Evolutionary conservation across 2,888 invertebrate genomes (phyloP).

Genomic region (Sphaeridia pumilis): DNA sequence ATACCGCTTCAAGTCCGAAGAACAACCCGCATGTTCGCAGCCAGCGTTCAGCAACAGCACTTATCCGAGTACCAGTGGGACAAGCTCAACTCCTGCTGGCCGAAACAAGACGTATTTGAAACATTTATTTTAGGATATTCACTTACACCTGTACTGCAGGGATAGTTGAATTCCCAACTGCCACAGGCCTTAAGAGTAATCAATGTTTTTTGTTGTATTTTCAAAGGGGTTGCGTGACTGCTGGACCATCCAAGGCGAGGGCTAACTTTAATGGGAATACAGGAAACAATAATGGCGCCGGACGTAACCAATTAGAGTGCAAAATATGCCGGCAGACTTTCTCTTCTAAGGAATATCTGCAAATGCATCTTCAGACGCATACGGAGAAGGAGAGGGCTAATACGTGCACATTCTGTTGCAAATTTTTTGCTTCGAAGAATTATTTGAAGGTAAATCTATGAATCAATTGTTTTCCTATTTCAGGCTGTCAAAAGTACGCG

Average conservation of each 20-base stretch:
- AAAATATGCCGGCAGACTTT: conserved; percentile 16
- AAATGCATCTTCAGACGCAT: conserved; percentile 15
- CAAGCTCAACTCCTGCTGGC: not conserved
- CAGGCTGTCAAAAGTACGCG: not conserved
- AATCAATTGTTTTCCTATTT: not conserved
- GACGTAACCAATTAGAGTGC: conserved; percentile 12
- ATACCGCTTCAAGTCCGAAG: conserved; percentile 12
- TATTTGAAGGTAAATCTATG: conserved; percentile 10
- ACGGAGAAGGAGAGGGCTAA: conserved; percentile 16
- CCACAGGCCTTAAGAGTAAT: conserved; percentile 14
- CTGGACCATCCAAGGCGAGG: conserved; percentile 6
- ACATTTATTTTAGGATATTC: conserved; percentile 1
- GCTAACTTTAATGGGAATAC: conserved; percentile 3
- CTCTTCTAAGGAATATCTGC: conserved; percentile 13
- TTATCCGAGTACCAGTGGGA: conserved; percentile 7
- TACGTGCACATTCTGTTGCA: conserved; percentile 16
- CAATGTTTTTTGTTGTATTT: conserved; percentile 10
- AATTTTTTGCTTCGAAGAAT: conserved; percentile 16
- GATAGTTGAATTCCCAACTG: conserved; percentile 10
- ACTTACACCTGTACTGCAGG: conserved; percentile 13
- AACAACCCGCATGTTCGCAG: conserved; percentile 5
- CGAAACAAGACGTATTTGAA: conserved; percentile 13
- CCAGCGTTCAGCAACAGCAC: too few species aligned
- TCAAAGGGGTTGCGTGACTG: conserved; percentile 13
- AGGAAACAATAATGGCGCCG: not conserved